A percentile compares a stretch with the other conserved stretches of the same genome.
These are phyloP conservation scores for Scalopus aquaticus DNA, from an alignment of 2,113 vertebrate genomes.

Conservation along the genomic window DNA sequence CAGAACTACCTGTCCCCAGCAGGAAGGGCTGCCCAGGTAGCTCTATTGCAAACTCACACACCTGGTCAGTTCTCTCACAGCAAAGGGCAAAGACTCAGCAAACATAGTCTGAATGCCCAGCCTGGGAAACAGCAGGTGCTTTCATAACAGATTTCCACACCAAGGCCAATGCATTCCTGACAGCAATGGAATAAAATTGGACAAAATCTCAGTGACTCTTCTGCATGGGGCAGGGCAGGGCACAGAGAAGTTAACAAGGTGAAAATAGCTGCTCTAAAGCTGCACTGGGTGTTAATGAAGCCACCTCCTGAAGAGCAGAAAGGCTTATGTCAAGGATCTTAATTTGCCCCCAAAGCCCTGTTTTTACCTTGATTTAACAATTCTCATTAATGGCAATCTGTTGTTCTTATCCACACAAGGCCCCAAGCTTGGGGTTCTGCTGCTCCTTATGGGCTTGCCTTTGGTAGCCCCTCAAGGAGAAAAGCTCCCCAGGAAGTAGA, in stretches of 20 bases:
- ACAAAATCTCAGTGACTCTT: not conserved
- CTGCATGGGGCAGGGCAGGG: not conserved
- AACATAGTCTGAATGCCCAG: not conserved
- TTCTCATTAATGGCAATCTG: conserved; percentile 53
- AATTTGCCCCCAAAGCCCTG: conserved; percentile 53
- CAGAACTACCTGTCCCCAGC: not conserved
- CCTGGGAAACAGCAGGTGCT: not conserved
- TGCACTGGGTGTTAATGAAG: conserved; percentile 52
- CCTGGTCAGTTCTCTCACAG: not conserved
- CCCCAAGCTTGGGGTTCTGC: conserved; percentile 4
- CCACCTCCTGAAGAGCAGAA: conserved; percentile 29
- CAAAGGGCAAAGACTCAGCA: not conserved
- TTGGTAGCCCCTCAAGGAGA: conserved; percentile 73
- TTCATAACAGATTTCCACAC: not conserved
- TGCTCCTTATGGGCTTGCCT: not conserved
- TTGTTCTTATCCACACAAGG: not conserved
- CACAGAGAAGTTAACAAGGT: not conserved
- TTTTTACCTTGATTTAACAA: conserved; percentile 63
- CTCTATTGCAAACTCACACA: not conserved
- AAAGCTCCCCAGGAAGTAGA: conserved; percentile 64
- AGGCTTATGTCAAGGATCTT: conserved; percentile 51
- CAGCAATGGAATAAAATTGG: not conserved
- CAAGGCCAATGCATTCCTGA: not conserved
- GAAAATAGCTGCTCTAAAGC: conserved; percentile 31
- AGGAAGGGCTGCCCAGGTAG: not conserved